phyloP scores from a whole-genome alignment of 2,797 vertebrate species.

The Cryptoblepharus egeriae region DNA sequence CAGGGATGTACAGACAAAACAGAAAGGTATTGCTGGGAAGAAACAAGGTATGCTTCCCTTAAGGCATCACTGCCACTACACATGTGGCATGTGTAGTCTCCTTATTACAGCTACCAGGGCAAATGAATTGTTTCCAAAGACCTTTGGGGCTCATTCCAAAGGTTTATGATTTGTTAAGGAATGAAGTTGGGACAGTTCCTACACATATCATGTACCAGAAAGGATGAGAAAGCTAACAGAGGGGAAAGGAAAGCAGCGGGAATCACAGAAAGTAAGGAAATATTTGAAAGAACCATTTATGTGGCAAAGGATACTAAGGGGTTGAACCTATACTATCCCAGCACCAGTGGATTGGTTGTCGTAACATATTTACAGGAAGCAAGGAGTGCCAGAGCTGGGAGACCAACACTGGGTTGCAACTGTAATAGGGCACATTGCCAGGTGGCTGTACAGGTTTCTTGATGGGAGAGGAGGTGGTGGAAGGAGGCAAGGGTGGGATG shows the following conservation, averaged over 20 bases:
- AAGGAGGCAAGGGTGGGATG: too few relatives aligned
- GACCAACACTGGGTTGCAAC: too few relatives aligned
- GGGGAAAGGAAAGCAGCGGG: neutral
- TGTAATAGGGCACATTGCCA: too few relatives aligned
- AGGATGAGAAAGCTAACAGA: rapidly evolving
- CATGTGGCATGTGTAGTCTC: rapidly evolving
- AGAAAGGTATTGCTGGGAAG: conserved; percentile 12
- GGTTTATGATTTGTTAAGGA: neutral
- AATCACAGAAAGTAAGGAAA: too few relatives aligned
- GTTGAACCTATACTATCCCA: too few relatives aligned
- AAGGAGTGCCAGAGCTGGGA: too few relatives aligned
- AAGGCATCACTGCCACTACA: neutral
- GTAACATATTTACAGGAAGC: neutral
- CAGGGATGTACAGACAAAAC: neutral
- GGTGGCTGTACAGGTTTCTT: too few relatives aligned
- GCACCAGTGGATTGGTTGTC: too few relatives aligned
- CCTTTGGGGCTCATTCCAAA: neutral
- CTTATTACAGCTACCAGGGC: rapidly evolving
- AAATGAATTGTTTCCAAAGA: conserved; percentile 11
- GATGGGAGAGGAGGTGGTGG: too few relatives aligned
- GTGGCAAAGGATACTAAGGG: neutral
- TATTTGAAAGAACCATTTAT: neutral
- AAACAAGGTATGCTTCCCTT: neutral
- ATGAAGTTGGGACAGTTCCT: neutral
- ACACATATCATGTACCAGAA: neutral